Evolutionary conservation across 2,888 invertebrate species (phyloP).

Genomic region (Drosophila anceps): DNA sequence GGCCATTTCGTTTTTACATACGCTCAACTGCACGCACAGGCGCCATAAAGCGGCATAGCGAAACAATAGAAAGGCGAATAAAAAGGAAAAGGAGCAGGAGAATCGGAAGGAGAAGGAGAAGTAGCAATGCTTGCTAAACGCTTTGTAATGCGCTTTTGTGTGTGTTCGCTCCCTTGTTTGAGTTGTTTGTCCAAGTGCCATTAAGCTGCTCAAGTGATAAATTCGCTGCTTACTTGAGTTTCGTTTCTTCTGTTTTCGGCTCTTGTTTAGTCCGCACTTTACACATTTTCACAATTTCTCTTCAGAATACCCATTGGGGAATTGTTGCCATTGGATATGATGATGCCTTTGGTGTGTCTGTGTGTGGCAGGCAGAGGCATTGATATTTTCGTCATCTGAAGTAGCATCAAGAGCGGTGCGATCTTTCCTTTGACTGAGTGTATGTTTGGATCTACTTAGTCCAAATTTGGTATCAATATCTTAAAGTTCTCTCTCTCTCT

Average conservation of each 20-base stretch:
- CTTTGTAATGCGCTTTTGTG: conserved; percentile 76
- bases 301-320: conserved; percentile 3
- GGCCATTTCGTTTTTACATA: conserved; percentile 42
- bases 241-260: conserved; percentile 18
- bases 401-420: too few relatives aligned
- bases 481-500: too few relatives aligned
- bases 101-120: conserved; percentile 1
- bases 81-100: conserved; percentile 19
- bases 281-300: conserved; percentile 47
- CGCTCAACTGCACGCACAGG: conserved; percentile 43
- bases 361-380: not conserved
- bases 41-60: conserved; percentile 19
- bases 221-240: conserved; percentile 65
- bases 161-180: conserved; percentile 39
- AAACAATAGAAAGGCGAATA: conserved; percentile 38
- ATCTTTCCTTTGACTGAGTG: too few relatives aligned
- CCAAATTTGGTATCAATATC: too few relatives aligned
- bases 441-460: too few relatives aligned
- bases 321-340: not conserved
- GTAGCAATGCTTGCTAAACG: conserved; percentile 57
- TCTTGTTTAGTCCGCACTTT: conserved; percentile 31
- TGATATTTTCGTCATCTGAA: too few relatives aligned
- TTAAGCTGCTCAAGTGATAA: conserved; percentile 79
- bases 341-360: not conserved
- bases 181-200: conserved; percentile 67